Evolutionary conservation across 1,140 invertebrate species (phyloP), one percentile per base, ranked within the genome.

Genomic region (Meloidogyne floridensis): DNA sequence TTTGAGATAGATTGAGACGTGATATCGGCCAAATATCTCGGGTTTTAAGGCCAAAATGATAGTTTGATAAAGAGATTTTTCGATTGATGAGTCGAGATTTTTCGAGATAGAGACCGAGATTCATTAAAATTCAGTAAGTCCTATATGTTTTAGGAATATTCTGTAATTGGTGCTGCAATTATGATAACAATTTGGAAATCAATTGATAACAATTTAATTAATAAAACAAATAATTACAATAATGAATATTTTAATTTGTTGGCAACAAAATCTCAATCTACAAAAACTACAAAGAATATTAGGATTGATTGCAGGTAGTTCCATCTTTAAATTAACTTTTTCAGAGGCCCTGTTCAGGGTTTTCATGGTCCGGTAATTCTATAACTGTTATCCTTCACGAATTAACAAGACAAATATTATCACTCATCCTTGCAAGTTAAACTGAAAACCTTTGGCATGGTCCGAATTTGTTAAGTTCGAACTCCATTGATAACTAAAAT

Each of bases 121-220:
- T 32, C 32, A 32, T 0, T 32, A 32, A 32, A 32, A 32, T 32
- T 32, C 32, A 32, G 32, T 32, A 32, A 32, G 32, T 32, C 32
- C 32, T 32, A 32, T 32, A 32, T 32, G 32, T 76, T 76, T n/a
- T 43, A 79, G 77, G 88, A 89, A 77, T 89, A 89, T 79, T 89
- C 87, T 9, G 75, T 89, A 9, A 89, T 89, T 70, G 86, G 86
- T 4, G 89, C 87, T 13, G 88, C 89, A 2, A 84, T 89, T 4
- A 90, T 90, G 88, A 86, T 90, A 75, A 82, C 87, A 56, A 18
- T 89, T 15, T 89, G 87, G 87, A 84, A 83, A 18, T 82, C 83
- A 43, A 89, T 89, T 69, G 89, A 88, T 65, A 72, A 10, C 15
- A 42, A 65, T 6, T 5, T n/a, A 4, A 6, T 65, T 65, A 18